phyloP scores from a whole-genome alignment of 1,140 invertebrate genomes.

The Anadara kagoshimensis region DNA sequence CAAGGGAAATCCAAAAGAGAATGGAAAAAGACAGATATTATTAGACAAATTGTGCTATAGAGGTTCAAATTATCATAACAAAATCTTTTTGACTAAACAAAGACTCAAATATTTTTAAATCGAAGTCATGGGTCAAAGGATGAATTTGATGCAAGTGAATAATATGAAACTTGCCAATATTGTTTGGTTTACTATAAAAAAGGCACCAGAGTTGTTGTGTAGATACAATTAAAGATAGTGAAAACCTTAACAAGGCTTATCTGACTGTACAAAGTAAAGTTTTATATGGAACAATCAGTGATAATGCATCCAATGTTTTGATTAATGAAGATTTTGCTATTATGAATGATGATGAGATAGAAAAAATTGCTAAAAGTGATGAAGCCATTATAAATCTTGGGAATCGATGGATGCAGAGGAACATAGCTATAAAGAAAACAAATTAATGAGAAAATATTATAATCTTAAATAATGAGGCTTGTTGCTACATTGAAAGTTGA shows the following conservation, averaged over 20 bases:
- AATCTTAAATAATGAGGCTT: constrained; percentile 24
- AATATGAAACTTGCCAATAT: too few species aligned
- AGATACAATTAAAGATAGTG: background rate
- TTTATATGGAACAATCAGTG: constrained; percentile 11
- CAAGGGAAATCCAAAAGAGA: too few species aligned
- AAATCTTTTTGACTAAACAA: too few species aligned
- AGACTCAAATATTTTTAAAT: too few species aligned
- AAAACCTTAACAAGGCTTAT: background rate
- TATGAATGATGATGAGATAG: constrained; percentile 25
- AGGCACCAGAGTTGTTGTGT: background rate
- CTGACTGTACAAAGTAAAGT: constrained; percentile 28
- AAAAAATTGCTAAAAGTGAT: constrained; percentile 20
- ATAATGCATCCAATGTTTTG: constrained; percentile 12
- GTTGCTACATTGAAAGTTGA: constrained; percentile 22
- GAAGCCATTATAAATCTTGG: constrained; percentile 23
- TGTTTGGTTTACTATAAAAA: too few species aligned
- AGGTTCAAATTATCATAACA: too few species aligned
- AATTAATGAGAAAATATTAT: constrained; percentile 32
- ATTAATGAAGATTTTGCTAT: constrained; percentile 30
- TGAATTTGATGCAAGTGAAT: too few species aligned
- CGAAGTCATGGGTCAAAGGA: too few species aligned
- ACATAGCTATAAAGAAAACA: constrained; percentile 28
- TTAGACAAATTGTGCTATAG: too few species aligned
- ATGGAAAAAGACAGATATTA: too few species aligned
- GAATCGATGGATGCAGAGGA: constrained; percentile 34